Evolutionary conservation across 2,113 vertebrate species (phyloP), one percentile per base, ranked within the genome.

Genomic region (Forbesichthys papilliferus): DNA sequence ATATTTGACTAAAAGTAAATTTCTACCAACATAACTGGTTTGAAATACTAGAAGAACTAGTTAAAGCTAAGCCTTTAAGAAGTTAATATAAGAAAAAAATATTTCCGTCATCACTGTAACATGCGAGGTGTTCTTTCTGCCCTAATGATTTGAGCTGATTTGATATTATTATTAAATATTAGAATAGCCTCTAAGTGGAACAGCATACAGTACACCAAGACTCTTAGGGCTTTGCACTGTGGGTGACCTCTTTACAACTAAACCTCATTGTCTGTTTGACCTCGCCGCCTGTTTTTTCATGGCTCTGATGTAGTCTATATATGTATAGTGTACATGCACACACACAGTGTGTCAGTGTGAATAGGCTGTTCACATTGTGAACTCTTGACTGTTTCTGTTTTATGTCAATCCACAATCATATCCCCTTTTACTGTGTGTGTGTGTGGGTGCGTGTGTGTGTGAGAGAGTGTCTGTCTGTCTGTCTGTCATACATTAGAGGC

Each of bases 331-430:
- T 27, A 65, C 64, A 64, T 18, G 52, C 63, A 65, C 51, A 57
- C 65, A 56, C 53, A 13, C 10, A 1, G 46, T 58, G 36, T 71
- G 4, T 48, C 77, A 57, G 74, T 82, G 74, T 80, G 66, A 80
- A 82, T 73, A 66, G 68, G 75, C 80, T 84, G 75, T 77, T 84
- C 68, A 75, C 56, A 82, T 73, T 48, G 18, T 56, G 60, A 71
- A 51, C 60, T 64, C 20, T 73, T 9, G 27, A 55, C 73, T 16
- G 48, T 42, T 42, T 70, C 77, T 77, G 71, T 11, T 71, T 71
- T 72, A 66, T 76, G 73, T 78, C 70, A 3, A 71, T 69, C 54
- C 64, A 74, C 70, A 67, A 47, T 79, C 74, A 56, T 69, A 68
- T 55, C 66, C 62, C 63, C 78, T 57, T 57, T 66, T 77, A 69